phyloP scores from a whole-genome alignment of 2,888 invertebrate species.

The Mactromeris polynyma region DNA sequence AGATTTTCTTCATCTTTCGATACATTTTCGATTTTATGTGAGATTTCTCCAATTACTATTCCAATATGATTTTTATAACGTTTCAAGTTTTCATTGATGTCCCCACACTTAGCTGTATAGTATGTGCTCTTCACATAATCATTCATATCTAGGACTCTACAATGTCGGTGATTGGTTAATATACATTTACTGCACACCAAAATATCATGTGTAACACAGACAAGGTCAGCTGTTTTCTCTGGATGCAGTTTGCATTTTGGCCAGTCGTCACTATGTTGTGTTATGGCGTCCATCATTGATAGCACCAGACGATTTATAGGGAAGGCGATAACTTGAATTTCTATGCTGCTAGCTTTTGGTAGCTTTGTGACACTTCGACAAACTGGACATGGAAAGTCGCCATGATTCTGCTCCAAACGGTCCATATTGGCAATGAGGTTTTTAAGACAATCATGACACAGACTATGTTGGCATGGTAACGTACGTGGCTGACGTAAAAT shows the following conservation, averaged over 20 bases:
- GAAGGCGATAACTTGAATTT: conserved; percentile 65
- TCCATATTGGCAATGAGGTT: conserved; percentile 65
- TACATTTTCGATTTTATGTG: conserved; percentile 56
- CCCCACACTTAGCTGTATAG: conserved; percentile 60
- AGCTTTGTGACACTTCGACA: conserved; percentile 66
- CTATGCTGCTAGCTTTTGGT: conserved; percentile 64
- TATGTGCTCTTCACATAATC: conserved; percentile 68
- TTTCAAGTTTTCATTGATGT: conserved; percentile 64
- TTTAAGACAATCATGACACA: conserved; percentile 67
- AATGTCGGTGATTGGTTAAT: conserved; percentile 63
- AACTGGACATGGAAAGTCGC: conserved; percentile 68
- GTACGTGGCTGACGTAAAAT: conserved; percentile 65
- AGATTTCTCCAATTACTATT: conserved; percentile 54
- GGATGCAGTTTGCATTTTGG: conserved; percentile 70
- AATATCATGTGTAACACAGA: conserved; percentile 69
- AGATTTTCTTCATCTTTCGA: conserved; percentile 66
- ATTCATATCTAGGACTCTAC: conserved; percentile 68
- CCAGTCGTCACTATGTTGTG: conserved; percentile 68
- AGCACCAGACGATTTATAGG: conserved; percentile 69
- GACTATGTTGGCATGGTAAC: conserved; percentile 69
- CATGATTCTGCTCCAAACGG: conserved; percentile 62
- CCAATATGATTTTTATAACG: conserved; percentile 63
- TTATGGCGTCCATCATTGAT: conserved; percentile 70
- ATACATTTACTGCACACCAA: conserved; percentile 71
- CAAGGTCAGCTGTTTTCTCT: conserved; percentile 65